A percentile compares a stretch with the other conserved stretches of the same genome.
Conservation (phyloP, 2,888 invertebrate species). For the Cataglyphis altisquamis region DNA sequence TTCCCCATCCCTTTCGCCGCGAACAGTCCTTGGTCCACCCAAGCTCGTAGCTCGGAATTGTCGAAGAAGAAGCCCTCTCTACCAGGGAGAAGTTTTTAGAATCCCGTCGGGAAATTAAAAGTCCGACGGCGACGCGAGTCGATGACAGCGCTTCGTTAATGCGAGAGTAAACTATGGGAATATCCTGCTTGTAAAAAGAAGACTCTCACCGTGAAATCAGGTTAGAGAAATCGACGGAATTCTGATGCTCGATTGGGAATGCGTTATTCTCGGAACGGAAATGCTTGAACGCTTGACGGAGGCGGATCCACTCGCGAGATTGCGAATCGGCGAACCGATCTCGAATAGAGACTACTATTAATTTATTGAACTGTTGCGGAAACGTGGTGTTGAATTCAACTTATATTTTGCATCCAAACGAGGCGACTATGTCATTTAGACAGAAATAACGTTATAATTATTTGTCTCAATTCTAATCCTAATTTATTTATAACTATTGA, state of each 20-base stretch:
- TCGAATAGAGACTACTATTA: background rate
- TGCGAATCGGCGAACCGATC: background rate
- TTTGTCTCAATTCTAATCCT: background rate
- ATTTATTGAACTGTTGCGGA: conserved; percentile 24
- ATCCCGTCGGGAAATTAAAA: conserved; percentile 75
- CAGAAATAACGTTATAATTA: background rate
- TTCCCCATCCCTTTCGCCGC: background rate
- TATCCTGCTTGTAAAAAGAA: conserved; percentile 53
- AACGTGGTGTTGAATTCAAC: background rate
- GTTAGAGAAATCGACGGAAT: conserved; percentile 50
- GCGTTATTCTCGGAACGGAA: conserved; percentile 9
- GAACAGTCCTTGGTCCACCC: conserved; percentile 42
- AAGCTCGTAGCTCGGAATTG: conserved; percentile 59
- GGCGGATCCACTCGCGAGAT: background rate
- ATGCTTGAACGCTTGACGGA: conserved; percentile 7
- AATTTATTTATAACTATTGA: background rate
- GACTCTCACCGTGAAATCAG: conserved; percentile 38
- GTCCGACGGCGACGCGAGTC: conserved; percentile 63
- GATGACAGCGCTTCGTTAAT: conserved; percentile 71
- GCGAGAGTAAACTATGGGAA: conserved; percentile 62
- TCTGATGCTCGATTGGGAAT: conserved; percentile 34
- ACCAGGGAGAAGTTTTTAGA: conserved; percentile 67
- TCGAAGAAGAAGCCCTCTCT: conserved; percentile 54
- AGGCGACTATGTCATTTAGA: background rate
- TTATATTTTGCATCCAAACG: background rate